These are phyloP conservation scores for Lordiphosa clarofinis DNA, from an alignment of 1,140 invertebrate species.

Conservation along the genomic window DNA sequence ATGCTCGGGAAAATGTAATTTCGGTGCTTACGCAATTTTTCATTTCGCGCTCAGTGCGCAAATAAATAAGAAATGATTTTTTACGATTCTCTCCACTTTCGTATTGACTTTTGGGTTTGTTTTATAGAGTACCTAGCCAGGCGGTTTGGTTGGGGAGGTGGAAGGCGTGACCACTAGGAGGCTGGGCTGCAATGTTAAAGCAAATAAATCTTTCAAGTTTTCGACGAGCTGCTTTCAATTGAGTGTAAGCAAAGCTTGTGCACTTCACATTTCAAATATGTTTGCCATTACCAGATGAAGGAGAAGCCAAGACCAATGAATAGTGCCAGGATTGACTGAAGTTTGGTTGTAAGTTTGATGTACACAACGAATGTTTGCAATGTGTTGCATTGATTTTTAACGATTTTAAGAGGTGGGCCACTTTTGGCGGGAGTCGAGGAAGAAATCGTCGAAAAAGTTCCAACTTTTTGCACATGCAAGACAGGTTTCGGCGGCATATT, in stretches of 20 bases:
- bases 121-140: slow-evolving; percentile 22
- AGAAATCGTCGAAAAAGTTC: too few species aligned
- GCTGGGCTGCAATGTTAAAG: slow-evolving; percentile 47
- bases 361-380: background rate
- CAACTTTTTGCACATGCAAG: too few species aligned
- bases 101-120: slow-evolving; percentile 64
- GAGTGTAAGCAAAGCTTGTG: slow-evolving; percentile 37
- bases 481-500: too few species aligned
- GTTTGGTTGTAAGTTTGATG: background rate
- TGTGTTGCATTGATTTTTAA: slow-evolving; percentile 9
- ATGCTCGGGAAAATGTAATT: slow-evolving; percentile 56
- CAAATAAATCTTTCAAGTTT: slow-evolving; percentile 70
- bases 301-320: slow-evolving; percentile 20
- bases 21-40: slow-evolving; percentile 68
- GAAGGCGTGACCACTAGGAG: background rate
- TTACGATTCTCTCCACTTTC: slow-evolving; percentile 45
- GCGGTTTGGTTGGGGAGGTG: slow-evolving; percentile 1
- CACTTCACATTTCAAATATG: slow-evolving; percentile 46
- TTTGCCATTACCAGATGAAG: slow-evolving; percentile 29
- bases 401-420: background rate
- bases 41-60: slow-evolving; percentile 62
- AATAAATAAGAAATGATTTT: slow-evolving; percentile 73
- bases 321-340: slow-evolving; percentile 21
- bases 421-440: too few species aligned
- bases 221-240: slow-evolving; percentile 27